Evolutionary conservation across 2,113 vertebrate species (phyloP).

Genomic region (Acrocephalus kingi): DNA sequence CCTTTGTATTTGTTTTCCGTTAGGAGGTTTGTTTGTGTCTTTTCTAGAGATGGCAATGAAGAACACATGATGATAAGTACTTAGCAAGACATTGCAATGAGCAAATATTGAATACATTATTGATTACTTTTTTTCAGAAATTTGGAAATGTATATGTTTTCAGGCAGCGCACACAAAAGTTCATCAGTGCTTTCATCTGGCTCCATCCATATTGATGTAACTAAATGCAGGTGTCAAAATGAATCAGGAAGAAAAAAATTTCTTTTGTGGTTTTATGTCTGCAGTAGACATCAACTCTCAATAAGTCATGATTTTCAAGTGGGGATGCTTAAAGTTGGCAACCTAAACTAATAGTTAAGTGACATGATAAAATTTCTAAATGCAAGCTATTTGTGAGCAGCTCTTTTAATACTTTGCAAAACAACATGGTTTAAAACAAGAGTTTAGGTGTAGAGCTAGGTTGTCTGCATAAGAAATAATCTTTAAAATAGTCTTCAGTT

Average conservation of each 20-base stretch:
- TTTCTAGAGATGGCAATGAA: background rate
- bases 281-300: background rate
- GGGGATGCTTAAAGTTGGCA: background rate
- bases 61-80: background rate
- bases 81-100: background rate
- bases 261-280: background rate
- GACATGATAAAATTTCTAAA: background rate
- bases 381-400: background rate
- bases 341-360: background rate
- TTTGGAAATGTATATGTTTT: background rate
- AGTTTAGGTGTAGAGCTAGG: background rate
- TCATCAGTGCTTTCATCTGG: background rate
- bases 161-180: background rate
- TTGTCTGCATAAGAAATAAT: background rate
- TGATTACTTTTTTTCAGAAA: background rate
- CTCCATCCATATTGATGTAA: background rate
- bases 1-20: background rate
- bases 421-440: background rate
- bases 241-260: background rate
- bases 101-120: background rate
- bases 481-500: background rate
- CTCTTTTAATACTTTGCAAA: background rate
- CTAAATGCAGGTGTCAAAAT: background rate
- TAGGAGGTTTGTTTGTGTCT: background rate
- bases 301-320: background rate